Evolutionary conservation across 2,888 invertebrate species (phyloP).

Genomic region (Drosophila nigritarsus): DNA sequence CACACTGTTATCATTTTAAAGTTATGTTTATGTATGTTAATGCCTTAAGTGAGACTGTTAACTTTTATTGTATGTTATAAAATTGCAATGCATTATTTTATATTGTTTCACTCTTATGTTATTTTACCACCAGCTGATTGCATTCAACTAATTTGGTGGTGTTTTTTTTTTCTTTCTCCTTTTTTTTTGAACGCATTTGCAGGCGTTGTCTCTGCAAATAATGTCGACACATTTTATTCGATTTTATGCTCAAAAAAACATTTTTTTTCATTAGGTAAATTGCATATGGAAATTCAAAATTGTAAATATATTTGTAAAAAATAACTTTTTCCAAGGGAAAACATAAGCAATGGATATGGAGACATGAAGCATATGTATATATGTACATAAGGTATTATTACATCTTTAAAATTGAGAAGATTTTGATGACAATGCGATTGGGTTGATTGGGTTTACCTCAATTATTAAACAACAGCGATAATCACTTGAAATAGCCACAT

Average conservation of each 20-base stretch:
- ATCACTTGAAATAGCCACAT: neutral
- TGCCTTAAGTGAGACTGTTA: neutral
- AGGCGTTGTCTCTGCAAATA: neutral
- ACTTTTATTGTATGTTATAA: neutral
- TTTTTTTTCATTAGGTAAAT: neutral
- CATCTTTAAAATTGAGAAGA: neutral
- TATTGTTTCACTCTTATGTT: neutral
- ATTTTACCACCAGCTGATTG: slow-evolving; percentile 16
- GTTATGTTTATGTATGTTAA: neutral
- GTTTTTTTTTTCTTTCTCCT: neutral
- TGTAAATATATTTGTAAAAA: neutral
- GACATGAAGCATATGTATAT: slow-evolving; percentile 4
- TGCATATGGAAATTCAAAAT: neutral
- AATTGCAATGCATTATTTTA: neutral
- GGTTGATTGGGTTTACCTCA: slow-evolving; percentile 20
- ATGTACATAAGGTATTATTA: slow-evolving; percentile 4
- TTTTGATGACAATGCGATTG: neutral
- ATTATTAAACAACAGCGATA: slow-evolving; percentile 16
- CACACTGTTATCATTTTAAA: neutral
- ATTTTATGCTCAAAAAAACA: neutral
- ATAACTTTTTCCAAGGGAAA: neutral
- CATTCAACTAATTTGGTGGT: neutral
- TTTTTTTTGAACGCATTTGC: neutral
- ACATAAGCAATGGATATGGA: neutral
- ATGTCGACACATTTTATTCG: neutral